Conservation (phyloP, 2,113 vertebrate species). For the Gila orcuttii region DNA sequence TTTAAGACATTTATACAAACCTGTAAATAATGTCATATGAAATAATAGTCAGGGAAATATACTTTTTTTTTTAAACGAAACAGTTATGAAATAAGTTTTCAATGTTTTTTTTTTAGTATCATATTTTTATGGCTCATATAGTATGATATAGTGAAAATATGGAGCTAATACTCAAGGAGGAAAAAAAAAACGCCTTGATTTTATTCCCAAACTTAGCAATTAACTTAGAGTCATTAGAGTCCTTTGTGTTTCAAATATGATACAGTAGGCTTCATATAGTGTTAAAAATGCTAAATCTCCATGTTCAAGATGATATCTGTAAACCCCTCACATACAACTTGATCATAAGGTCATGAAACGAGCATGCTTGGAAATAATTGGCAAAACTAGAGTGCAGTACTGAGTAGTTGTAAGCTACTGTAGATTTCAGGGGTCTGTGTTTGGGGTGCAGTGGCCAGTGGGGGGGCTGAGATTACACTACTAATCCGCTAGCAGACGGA, state of each 20-base stretch:
- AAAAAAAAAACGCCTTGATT: background rate
- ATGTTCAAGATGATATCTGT: background rate
- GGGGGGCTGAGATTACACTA: conserved; percentile 70
- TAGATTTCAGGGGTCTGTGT: conserved; percentile 26
- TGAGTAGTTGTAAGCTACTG: background rate
- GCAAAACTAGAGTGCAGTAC: too few relatives aligned
- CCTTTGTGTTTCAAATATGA: background rate
- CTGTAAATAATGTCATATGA: background rate
- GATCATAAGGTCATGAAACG: background rate
- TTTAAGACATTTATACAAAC: background rate
- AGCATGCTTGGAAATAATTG: background rate
- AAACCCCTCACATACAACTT: background rate
- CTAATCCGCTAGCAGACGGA: conserved; percentile 76
- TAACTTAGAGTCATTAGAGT: background rate
- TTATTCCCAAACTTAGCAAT: background rate
- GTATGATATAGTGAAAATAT: background rate
- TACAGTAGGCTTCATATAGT: background rate
- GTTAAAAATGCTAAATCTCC: background rate
- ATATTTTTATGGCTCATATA: background rate
- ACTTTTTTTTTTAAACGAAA: too few relatives aligned
- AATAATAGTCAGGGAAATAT: background rate
- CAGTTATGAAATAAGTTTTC: too few relatives aligned
- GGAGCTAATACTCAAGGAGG: background rate
- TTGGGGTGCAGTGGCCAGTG: conserved; percentile 49
- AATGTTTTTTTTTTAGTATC: too few relatives aligned